phyloP scores from a whole-genome alignment of 2,113 vertebrate genomes.

The Thomomys bottae region DNA sequence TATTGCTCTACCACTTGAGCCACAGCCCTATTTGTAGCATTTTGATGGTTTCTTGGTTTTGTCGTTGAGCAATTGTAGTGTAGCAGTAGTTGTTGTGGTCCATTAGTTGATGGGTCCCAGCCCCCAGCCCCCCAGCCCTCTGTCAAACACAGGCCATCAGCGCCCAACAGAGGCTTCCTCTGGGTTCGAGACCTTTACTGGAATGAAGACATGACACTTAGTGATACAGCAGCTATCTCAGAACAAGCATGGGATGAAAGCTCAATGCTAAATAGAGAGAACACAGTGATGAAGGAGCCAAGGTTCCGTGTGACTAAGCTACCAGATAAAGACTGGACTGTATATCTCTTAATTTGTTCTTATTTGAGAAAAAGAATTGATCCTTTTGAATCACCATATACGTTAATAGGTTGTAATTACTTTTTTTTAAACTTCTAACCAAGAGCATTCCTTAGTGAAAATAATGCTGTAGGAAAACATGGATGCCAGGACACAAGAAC shows the following conservation, averaged over 20 bases:
- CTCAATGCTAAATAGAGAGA: not conserved
- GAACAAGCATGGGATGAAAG: not conserved
- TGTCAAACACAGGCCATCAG: not conserved
- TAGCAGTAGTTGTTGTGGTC: too few species aligned
- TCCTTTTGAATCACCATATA: not conserved
- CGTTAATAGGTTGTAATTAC: not conserved
- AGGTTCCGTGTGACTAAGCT: accelerated
- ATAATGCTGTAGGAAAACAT: not conserved
- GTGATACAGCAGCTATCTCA: not conserved
- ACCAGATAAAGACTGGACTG: not conserved
- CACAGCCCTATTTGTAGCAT: too few species aligned
- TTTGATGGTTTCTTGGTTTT: too few species aligned
- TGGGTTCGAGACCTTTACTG: not conserved
- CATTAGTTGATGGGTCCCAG: not conserved
- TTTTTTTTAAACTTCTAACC: not conserved
- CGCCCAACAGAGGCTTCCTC: not conserved
- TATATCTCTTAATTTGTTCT: not conserved
- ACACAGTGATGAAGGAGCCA: not conserved
- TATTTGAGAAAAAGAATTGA: not conserved
- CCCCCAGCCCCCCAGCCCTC: not conserved
- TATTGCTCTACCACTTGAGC: too few species aligned
- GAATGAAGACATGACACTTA: not conserved
- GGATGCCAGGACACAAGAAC: not conserved
- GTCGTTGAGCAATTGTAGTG: not conserved
- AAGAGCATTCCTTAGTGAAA: slow-evolving; percentile 32